Conservation (phyloP, 1,140 invertebrate genomes). For the Diorhabda sublineata region DNA sequence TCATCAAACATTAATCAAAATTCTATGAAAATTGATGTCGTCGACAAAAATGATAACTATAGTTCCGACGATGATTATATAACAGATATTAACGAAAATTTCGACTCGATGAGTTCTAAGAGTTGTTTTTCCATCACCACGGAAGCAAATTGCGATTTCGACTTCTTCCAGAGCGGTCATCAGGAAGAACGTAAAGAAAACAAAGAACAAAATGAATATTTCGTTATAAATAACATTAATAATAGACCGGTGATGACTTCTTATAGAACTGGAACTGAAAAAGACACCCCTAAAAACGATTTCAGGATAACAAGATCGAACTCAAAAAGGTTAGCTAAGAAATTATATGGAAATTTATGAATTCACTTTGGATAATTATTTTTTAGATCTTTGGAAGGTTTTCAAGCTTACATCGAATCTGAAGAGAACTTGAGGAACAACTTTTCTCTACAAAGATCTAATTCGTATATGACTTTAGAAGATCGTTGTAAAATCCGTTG, state of each 20-base stretch:
- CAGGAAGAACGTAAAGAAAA: conserved; percentile 35
- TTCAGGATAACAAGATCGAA: conserved; percentile 39
- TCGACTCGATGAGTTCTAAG: conserved; percentile 53
- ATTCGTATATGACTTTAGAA: conserved; percentile 38
- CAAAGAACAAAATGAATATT: conserved; percentile 2
- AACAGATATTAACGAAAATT: conserved; percentile 49
- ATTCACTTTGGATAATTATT: background rate
- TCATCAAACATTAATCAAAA: background rate
- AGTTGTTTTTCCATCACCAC: conserved; percentile 60
- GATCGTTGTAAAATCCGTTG: conserved; percentile 25
- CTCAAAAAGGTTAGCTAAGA: conserved; percentile 34
- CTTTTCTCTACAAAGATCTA: conserved; percentile 36
- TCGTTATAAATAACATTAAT: conserved; percentile 5
- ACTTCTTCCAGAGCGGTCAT: conserved; percentile 53
- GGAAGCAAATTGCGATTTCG: conserved; percentile 63
- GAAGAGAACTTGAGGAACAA: conserved; percentile 23
- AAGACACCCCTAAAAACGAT: conserved; percentile 6
- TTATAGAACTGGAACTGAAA: conserved; percentile 7
- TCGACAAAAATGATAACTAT: conserved; percentile 40
- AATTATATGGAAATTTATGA: background rate
- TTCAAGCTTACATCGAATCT: conserved; percentile 39
- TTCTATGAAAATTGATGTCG: background rate
- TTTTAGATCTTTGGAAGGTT: conserved; percentile 38
- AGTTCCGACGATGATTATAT: conserved; percentile 46
- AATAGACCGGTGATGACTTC: conserved; percentile 11